Evolutionary conservation across 1,140 invertebrate genomes (phyloP), one percentile per base, ranked within the genome.

Genomic region (Drosophila grimshawi): DNA sequence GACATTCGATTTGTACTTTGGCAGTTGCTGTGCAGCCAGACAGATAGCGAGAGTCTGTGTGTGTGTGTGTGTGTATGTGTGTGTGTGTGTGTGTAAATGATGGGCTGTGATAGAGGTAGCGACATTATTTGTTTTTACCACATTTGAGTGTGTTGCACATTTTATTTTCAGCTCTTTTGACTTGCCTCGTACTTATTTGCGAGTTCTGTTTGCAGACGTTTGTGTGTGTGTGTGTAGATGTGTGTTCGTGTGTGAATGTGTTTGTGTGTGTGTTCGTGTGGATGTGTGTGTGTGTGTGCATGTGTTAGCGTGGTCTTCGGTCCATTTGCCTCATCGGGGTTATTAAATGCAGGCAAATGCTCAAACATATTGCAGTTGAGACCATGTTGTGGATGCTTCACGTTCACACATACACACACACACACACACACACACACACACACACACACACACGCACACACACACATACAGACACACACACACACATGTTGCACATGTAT

Each of bases 301-400:
- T 55, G 41, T 39, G 43, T 43, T 35, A 37, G 35, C 29, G n/a
- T 32, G 19, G 19, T 19, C 19, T 1, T 35, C 29, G 27, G 10
- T 11, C 37, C 51, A 56, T 62, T 76, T 76, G 68, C 61, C 56
- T 49, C 68, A 71, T 71, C 68, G 32, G 69, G 46, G 66, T 66
- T 72, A 66, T 66, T 59, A 52, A 72, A 72, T 32, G 55, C 53
- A 66, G 62, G 62, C 59, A 53, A 60, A 60, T 60, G 63, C n/a
- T 41, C 55, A 73, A 66, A 68, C 64, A 61, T 68, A 73, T 73
- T 60, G 60, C 29, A 41, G 7, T 7, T 5, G 5, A 32, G 30
- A n/a, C 30, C 7, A 8, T 45, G 30, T 19, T 19, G 19, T 19
- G 19, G 19, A 19, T 19, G 19, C 19, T 19, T 19, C 5, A 52